These are phyloP conservation scores for Theocolax elegans DNA, from an alignment of 1,140 invertebrate genomes.

Conservation along the genomic window DNA sequence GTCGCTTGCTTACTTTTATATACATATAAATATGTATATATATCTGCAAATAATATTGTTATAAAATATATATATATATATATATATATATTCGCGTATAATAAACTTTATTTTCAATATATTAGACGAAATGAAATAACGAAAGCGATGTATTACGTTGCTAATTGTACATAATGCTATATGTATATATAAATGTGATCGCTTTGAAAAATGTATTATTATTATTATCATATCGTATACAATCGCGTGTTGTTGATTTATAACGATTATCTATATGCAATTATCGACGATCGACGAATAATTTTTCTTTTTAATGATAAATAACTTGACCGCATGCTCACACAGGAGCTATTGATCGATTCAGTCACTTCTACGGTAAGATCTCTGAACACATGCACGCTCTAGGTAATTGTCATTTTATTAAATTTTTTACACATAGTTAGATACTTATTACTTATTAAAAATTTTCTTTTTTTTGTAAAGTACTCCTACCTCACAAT, in stretches of 20 bases:
- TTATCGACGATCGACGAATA: neutral
- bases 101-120: neutral
- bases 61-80: neutral
- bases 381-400: constrained; percentile 66
- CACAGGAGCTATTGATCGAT: constrained; percentile 63
- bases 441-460: too few relatives aligned
- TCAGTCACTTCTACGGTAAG: constrained; percentile 70
- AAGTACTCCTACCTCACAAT: too few relatives aligned
- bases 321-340: constrained; percentile 64
- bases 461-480: constrained; percentile 26
- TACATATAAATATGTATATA: neutral
- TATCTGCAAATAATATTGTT: neutral
- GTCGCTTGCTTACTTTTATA: neutral
- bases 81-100: neutral
- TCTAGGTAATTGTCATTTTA: constrained; percentile 62
- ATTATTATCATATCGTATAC: neutral
- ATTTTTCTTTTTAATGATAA: constrained; percentile 55
- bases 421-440: too few relatives aligned
- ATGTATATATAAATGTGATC: too few relatives aligned
- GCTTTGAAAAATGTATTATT: too few relatives aligned
- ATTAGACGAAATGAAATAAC: too few relatives aligned
- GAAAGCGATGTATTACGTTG: too few relatives aligned
- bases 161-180: too few relatives aligned
- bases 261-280: neutral
- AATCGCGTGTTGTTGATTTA: constrained; percentile 26